These are phyloP conservation scores for Neodiprion fabricii DNA, from an alignment of 1,140 invertebrate genomes.

Conservation along the genomic window DNA sequence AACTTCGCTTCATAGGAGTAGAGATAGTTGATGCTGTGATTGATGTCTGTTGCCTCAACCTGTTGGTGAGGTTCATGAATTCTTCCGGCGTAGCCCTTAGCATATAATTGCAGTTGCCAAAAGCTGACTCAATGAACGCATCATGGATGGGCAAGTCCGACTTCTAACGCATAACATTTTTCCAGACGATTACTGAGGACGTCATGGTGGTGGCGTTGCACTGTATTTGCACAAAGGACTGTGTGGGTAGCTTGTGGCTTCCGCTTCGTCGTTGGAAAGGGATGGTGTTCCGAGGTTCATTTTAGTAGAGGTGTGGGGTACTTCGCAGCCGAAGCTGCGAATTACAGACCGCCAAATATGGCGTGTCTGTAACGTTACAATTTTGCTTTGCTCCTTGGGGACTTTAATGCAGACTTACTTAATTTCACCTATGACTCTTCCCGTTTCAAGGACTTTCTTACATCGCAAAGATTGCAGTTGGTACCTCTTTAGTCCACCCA, in stretches of 20 bases:
- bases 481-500: background rate
- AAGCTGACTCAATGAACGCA: background rate
- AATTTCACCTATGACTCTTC: background rate
- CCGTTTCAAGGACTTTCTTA: background rate
- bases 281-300: conserved; percentile 2
- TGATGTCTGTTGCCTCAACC: conserved; percentile 7
- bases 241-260: background rate
- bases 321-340: background rate
- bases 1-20: too few species aligned
- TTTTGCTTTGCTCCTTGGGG: background rate
- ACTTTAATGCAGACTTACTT: background rate
- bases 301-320: conserved; percentile 1
- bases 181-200: background rate
- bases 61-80: background rate
- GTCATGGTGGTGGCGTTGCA: conserved; percentile 7
- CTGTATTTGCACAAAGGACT: background rate
- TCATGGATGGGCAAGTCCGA: background rate
- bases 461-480: background rate
- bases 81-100: background rate
- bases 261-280: background rate
- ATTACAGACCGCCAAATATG: background rate
- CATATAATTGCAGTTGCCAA: conserved; percentile 3
- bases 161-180: background rate
- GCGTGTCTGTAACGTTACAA: background rate
- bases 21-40: background rate